Base-by-base conservation (phyloP, 2,888 invertebrate species). In the Synergus japonicus region DNA sequence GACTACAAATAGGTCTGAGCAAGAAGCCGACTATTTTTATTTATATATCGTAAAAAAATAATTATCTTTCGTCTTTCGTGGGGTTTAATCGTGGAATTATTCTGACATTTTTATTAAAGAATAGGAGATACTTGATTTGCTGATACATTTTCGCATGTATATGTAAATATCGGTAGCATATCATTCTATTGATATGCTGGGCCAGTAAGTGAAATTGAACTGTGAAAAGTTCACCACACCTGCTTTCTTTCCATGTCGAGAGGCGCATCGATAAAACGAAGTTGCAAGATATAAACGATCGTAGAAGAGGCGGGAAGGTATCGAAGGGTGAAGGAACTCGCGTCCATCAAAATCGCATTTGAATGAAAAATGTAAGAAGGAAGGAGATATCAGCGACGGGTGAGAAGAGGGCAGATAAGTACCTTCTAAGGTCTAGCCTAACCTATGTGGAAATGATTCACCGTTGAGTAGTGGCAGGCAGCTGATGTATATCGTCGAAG, bases 321-420 rank as follows among this genome's bases (percentile, higher is more conserved):
- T 73, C 49, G 37, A 73, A 73, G 54, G 54, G 49, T 37, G 54
- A 73, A 54, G 73, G 77, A 46, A 69, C 76, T 46, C 73, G 80
- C 82, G 82, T 79, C 80, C 79, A 83, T 84, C 83, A 80, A 81
- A 79, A 81, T 82, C 81, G 76, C 79, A 76, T 82, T 81, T 81
- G 67, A 76, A 81, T 83, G 79, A 82, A 85, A 83, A 86, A 85
- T 84, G 81, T 80, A 60, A 37, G 64, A 80, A 49, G 69, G 41
- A 54, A 58, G 44, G 54, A 43, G 60, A 46, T 73, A 76, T 76
- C 81, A 46, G 66, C 12, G 22, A 41, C 58, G 29, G 12, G 58
- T 5, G 76, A 18, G 15, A 18, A 12, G 9, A 5, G n/a, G 29
- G 15, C 41, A 73, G 69, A 29, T 73, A 73, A 54, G 73, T 41